phyloP scores from a whole-genome alignment of 2,797 vertebrate genomes.

The Phataginus tetradactyla region DNA sequence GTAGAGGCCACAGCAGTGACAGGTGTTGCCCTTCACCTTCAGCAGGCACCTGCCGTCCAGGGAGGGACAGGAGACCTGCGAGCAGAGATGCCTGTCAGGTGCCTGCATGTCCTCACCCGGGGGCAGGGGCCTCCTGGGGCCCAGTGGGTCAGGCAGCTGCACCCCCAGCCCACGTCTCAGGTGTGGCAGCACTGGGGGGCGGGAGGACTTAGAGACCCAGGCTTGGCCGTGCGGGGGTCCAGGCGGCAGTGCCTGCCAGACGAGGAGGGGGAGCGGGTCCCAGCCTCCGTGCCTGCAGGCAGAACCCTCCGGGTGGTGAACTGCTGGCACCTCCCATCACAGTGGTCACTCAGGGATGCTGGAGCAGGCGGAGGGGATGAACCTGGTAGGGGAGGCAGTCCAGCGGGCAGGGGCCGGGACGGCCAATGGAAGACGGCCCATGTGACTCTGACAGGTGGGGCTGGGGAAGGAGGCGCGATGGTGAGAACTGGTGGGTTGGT shows the following conservation, averaged over 20 bases:
- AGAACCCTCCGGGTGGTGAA: neutral
- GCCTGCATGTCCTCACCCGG: neutral
- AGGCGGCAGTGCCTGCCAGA: fast-evolving
- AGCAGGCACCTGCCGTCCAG: slow-evolving; percentile 89
- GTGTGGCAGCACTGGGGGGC: neutral
- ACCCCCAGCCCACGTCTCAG: neutral
- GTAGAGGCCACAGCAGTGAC: slow-evolving; percentile 97
- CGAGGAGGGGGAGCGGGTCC: neutral
- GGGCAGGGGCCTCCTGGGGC: neutral
- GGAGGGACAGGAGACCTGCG: slow-evolving; percentile 92
- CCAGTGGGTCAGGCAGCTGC: neutral
- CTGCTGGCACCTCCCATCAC: too few relatives aligned
- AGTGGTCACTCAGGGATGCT: too few relatives aligned
- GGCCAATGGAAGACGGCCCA: too few relatives aligned
- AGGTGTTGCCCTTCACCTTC: slow-evolving; percentile 94
- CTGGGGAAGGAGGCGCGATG: too few relatives aligned
- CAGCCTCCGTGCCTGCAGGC: too few relatives aligned
- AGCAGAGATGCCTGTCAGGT: slow-evolving; percentile 18
- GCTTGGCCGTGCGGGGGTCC: neutral
- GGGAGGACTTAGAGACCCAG: neutral
- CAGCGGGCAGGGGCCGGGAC: too few relatives aligned
- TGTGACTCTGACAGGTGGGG: too few relatives aligned
- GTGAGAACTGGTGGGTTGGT: too few relatives aligned
- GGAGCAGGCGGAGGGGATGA: too few relatives aligned
- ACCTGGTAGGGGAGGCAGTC: too few relatives aligned